Evolutionary conservation across 92 coral and sea anemone species (phyloP), one percentile per base, ranked within the genome.

Genomic region (Siderastrea siderea): DNA sequence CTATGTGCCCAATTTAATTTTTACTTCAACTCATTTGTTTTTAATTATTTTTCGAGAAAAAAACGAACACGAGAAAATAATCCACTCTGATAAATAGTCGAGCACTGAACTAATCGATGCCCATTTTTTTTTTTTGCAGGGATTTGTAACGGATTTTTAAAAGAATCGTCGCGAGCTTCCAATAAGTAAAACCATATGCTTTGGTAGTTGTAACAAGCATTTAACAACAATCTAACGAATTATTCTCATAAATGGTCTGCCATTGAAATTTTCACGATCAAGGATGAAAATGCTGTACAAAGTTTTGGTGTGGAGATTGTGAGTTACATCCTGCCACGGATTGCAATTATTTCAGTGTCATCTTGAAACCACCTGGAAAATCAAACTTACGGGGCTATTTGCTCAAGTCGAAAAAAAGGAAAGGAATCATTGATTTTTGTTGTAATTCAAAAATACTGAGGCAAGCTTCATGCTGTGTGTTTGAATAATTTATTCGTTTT

Each of bases 401-500:
- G 13, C 43, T 66, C 53, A 43, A 43, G 43, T 14, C 72, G 5
- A 45, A 68, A 50, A 52, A 80, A 51, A 65, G 54, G 10, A 47
- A 70, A 11, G 63, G 13, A 47, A 55, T 82, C 47, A 55, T 16
- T 57, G 52, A 45, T 82, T 82, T 79, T 54, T 26, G 10, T 48
- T 68, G 19, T 26, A 58, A 69, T 80, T 80, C 75, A 67, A 14
- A 26, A 80, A 52, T 52, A 43, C 15, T 67, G 48, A 66, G 67
- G 6, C 66, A 1, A 9, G 77, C 19, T 19, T 82, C 86, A n/a
- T 70, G 86, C 78, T 82, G 86, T 57, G 86, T 12, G 65, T 12
- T 47, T 70, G 70, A 82, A 69, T 82, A 82, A 82, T 82, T 82
- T 11, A 82, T 82, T 78, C 26, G 53, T 58, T 70, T 46, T 70